Conservation (phyloP, 2,888 invertebrate genomes). For the Dysmachus trigonus region DNA sequence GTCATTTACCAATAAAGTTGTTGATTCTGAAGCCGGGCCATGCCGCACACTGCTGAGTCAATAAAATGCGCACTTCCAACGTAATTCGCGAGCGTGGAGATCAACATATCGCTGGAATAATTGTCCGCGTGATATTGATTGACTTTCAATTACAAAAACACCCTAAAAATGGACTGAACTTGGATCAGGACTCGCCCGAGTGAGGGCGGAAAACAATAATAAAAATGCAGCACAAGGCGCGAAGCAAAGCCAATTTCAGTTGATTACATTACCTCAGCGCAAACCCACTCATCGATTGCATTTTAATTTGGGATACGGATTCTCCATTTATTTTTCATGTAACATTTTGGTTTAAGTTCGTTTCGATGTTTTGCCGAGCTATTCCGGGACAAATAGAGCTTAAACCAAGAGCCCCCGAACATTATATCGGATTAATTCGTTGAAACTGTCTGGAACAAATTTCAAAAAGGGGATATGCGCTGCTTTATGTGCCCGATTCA, state of each 20-base stretch:
- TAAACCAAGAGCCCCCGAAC: neutral
- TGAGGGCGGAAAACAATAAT: neutral
- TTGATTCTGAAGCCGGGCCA: neutral
- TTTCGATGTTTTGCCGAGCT: neutral
- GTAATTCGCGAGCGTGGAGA: neutral
- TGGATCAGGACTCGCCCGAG: neutral
- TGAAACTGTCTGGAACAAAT: neutral
- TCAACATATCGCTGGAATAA: constrained; percentile 2
- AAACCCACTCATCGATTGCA: constrained; percentile 22
- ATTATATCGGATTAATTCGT: neutral
- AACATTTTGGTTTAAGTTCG: constrained; percentile 3
- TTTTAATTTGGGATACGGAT: constrained; percentile 9
- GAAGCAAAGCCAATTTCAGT: constrained; percentile 36
- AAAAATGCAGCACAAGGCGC: constrained; percentile 14
- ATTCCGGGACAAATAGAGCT: constrained; percentile 13
- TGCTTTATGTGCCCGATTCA: neutral
- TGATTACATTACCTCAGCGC: constrained; percentile 26
- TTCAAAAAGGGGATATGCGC: neutral
- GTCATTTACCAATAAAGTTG: neutral
- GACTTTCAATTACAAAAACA: neutral
- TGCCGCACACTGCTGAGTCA: neutral
- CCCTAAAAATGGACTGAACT: neutral
- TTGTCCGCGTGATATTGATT: constrained; percentile 27
- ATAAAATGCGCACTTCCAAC: constrained; percentile 1
- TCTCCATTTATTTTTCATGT: constrained; percentile 33